Percentiles rank a stretch among this genome's conserved stretches.
Evolutionary conservation across 2,888 invertebrate genomes (phyloP).

Genomic region (Onthophagus sagittarius): DNA sequence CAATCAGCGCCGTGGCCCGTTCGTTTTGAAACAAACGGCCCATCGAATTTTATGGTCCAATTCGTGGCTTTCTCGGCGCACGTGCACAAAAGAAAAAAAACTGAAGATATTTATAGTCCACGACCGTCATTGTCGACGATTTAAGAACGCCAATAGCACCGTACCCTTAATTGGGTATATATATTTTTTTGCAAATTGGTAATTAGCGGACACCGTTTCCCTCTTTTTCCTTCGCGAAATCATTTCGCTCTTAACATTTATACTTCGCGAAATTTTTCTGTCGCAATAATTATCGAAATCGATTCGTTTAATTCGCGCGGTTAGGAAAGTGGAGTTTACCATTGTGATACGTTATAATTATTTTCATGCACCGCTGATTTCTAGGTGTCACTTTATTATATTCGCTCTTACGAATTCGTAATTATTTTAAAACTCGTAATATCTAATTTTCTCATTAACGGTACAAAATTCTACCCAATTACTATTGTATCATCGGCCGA

Average conservation of each 20-base stretch:
- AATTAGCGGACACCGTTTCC: background rate
- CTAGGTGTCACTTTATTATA: background rate
- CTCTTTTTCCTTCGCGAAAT: background rate
- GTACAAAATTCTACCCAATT: background rate
- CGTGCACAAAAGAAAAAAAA: constrained; percentile 2
- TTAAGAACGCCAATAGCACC: background rate
- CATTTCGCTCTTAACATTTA: no score
- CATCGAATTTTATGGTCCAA: constrained; percentile 11
- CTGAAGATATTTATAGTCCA: background rate
- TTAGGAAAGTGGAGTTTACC: background rate
- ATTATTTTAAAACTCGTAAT: background rate
- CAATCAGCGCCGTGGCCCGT: background rate
- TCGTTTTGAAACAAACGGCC: constrained; percentile 3
- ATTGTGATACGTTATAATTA: background rate
- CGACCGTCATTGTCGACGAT: background rate
- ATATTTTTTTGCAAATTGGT: background rate
- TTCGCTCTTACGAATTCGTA: background rate
- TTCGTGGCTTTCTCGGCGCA: constrained; percentile 7
- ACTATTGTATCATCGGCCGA: background rate
- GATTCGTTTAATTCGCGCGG: background rate
- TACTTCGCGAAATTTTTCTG: background rate
- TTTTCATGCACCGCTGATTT: background rate
- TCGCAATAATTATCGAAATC: background rate
- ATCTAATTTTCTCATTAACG: background rate
- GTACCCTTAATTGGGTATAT: background rate